These are phyloP conservation scores for Pteromalus puparum DNA, from an alignment of 1,140 invertebrate genomes.

Conservation along the genomic window DNA sequence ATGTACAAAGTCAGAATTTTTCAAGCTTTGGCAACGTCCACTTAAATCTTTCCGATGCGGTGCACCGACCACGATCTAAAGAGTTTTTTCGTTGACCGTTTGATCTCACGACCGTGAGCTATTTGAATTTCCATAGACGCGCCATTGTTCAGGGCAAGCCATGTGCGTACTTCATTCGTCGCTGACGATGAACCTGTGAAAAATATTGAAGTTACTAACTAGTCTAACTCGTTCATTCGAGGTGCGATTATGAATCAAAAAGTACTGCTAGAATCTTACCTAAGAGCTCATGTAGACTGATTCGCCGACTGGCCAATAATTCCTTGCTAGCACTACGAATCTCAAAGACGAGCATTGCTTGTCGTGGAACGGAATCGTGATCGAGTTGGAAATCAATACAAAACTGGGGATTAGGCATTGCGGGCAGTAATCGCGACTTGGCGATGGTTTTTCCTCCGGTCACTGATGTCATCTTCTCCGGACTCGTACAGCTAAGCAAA, in stretches of 20 bases:
- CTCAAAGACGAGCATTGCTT: slow-evolving; percentile 69
- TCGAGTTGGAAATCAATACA: slow-evolving; percentile 71
- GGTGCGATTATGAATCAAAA: no score
- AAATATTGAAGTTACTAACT: background rate
- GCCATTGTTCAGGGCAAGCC: slow-evolving; percentile 72
- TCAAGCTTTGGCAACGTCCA: background rate
- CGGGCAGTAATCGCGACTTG: slow-evolving; percentile 69
- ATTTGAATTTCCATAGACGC: slow-evolving; percentile 72
- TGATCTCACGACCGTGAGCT: slow-evolving; percentile 69
- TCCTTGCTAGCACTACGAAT: slow-evolving; percentile 72
- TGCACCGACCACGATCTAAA: slow-evolving; percentile 75
- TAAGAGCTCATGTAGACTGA: slow-evolving; percentile 71
- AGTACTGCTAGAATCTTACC: slow-evolving; percentile 60
- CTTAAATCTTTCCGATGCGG: slow-evolving; percentile 72
- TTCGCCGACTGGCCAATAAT: slow-evolving; percentile 68
- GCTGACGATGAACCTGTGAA: slow-evolving; percentile 63
- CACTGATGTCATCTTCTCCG: slow-evolving; percentile 62
- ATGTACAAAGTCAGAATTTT: slow-evolving; percentile 3
- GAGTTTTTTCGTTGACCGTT: slow-evolving; percentile 68
- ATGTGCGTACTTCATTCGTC: slow-evolving; percentile 69
- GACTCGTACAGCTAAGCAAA: slow-evolving; percentile 60
- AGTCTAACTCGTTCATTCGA: background rate
- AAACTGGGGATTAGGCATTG: slow-evolving; percentile 71
- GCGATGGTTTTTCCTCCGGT: slow-evolving; percentile 70
- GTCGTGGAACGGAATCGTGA: slow-evolving; percentile 65